Conservation (phyloP, 2,888 invertebrate genomes). For the Tholera decimalis region DNA sequence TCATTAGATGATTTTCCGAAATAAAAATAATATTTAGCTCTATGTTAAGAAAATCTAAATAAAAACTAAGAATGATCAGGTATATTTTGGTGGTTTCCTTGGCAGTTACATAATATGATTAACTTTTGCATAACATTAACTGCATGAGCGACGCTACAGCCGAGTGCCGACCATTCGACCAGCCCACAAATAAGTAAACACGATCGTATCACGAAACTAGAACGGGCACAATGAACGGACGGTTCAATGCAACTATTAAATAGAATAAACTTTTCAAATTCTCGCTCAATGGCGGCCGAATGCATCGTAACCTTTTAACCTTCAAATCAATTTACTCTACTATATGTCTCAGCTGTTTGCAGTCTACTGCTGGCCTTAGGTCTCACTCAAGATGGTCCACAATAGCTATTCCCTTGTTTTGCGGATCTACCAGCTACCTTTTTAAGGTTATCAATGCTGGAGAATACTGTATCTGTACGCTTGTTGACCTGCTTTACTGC, state of each 20-base stretch:
- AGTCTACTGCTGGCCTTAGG: background rate
- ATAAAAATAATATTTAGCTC: too few relatives aligned
- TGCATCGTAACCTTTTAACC: slow-evolving; percentile 57
- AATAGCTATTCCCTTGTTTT: background rate
- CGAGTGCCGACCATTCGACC: slow-evolving; percentile 25
- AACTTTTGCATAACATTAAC: slow-evolving; percentile 28
- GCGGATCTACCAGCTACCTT: background rate
- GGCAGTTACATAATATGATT: slow-evolving; percentile 2
- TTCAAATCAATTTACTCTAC: slow-evolving; percentile 38
- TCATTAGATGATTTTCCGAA: too few relatives aligned
- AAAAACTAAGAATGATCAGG: background rate
- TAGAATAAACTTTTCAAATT: slow-evolving; percentile 60
- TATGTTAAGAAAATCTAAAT: too few relatives aligned
- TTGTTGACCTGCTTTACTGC: too few relatives aligned
- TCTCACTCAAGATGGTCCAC: background rate
- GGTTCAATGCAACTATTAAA: slow-evolving; percentile 58
- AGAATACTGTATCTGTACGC: too few relatives aligned
- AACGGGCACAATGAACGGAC: slow-evolving; percentile 51
- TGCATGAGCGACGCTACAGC: slow-evolving; percentile 33
- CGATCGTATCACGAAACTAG: slow-evolving; percentile 58
- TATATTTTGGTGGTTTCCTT: background rate
- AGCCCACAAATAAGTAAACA: slow-evolving; percentile 49
- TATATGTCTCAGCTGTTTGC: background rate
- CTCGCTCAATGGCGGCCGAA: slow-evolving; percentile 53
- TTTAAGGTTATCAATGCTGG: background rate